These are phyloP conservation scores for Dunckerocampus dactyliophorus DNA, from an alignment of 2,113 vertebrate species.

Conservation along the genomic window DNA sequence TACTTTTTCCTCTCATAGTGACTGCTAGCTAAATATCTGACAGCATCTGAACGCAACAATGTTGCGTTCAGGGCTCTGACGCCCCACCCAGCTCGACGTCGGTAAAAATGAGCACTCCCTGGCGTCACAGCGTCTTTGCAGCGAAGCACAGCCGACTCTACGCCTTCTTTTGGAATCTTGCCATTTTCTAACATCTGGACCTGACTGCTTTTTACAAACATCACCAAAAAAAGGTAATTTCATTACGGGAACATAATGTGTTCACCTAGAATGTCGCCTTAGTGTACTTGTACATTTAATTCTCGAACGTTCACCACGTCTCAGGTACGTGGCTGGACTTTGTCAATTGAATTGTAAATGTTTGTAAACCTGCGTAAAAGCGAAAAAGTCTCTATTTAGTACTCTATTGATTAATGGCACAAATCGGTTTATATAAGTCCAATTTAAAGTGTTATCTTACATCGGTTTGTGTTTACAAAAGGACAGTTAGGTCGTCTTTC, in stretches of 20 bases:
- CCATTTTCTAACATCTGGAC: conserved; percentile 1
- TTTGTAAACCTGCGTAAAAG: too few relatives aligned
- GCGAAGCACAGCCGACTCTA: background rate
- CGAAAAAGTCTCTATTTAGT: too few relatives aligned
- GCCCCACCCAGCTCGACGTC: conserved; percentile 8
- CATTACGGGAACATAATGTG: too few relatives aligned
- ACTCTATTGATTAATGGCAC: too few relatives aligned
- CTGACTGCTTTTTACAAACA: background rate
- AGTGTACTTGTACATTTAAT: background rate
- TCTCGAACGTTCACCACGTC: background rate
- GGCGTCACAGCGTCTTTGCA: conserved; percentile 2
- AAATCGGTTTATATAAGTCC: too few relatives aligned
- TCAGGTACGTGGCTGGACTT: too few relatives aligned
- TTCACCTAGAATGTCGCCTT: too few relatives aligned
- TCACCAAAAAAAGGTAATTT: background rate
- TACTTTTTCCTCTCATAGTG: too few relatives aligned
- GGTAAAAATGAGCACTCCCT: conserved; percentile 14
- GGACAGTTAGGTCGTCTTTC: too few relatives aligned
- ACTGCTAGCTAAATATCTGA: background rate
- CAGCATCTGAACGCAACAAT: conserved; percentile 33
- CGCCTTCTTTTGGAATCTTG: background rate
- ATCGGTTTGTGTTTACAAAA: too few relatives aligned
- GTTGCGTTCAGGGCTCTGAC: conserved; percentile 34
- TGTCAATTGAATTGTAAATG: too few relatives aligned
- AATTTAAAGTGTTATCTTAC: too few relatives aligned